phyloP scores from a whole-genome alignment of 2,797 vertebrate species.

The Argyrosomus regius region DNA sequence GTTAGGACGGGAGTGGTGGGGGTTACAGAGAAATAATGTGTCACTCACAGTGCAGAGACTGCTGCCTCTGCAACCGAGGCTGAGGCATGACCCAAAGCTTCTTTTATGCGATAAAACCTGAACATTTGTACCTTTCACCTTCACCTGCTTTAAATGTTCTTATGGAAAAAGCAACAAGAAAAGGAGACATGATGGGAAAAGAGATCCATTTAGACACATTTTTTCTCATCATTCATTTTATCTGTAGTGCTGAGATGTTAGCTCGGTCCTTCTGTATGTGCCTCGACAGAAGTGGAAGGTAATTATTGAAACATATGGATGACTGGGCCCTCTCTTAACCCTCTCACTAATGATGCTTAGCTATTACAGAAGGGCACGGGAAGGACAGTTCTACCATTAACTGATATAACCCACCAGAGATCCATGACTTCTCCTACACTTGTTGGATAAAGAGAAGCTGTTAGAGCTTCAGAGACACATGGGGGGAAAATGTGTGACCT shows the following conservation, averaged over 20 bases:
- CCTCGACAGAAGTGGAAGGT: conserved; percentile 73
- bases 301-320: conserved; percentile 84
- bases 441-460: conserved; percentile 46
- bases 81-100: conserved; percentile 57
- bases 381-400: conserved; percentile 79
- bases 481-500: background rate
- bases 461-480: background rate
- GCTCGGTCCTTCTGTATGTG: conserved; percentile 47
- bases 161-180: conserved; percentile 14
- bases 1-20: conserved; percentile 52
- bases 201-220: conserved; percentile 1
- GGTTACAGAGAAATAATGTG: conserved; percentile 86
- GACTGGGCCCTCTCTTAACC: conserved; percentile 75
- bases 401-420: conserved; percentile 73
- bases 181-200: conserved; percentile 4
- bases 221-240: conserved; percentile 23
- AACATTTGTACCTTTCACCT: conserved; percentile 53
- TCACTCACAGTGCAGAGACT: conserved; percentile 82
- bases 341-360: conserved; percentile 79
- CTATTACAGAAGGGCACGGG: conserved; percentile 77
- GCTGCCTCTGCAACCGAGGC: conserved; percentile 63
- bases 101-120: conserved; percentile 51
- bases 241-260: conserved; percentile 25
- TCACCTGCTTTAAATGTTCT: conserved; percentile 30
- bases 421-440: conserved; percentile 55